Conservation (phyloP, 2,888 invertebrate species). For the Nebria salina region DNA sequence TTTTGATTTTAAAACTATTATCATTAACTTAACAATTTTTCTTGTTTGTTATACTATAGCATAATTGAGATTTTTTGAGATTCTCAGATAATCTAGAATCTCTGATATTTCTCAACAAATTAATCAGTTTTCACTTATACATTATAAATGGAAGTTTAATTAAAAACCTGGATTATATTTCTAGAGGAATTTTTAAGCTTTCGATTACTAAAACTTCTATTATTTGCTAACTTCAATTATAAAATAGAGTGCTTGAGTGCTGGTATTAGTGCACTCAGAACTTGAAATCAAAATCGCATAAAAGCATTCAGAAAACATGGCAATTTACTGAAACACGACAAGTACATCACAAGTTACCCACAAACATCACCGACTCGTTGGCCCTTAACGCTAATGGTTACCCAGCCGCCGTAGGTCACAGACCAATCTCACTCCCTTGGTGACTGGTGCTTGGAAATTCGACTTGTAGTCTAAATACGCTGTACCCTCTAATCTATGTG, state of each 20-base stretch:
- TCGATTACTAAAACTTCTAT: not conserved
- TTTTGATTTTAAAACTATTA: too few species aligned
- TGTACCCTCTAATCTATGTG: slow-evolving; percentile 27
- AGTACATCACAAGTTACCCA: slow-evolving; percentile 2
- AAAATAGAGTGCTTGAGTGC: not conserved
- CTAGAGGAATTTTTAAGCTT: not conserved
- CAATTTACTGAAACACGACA: slow-evolving; percentile 7
- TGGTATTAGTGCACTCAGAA: not conserved
- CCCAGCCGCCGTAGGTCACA: not conserved
- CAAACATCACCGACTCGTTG: not conserved
- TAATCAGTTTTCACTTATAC: too few species aligned
- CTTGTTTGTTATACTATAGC: too few species aligned
- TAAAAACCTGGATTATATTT: too few species aligned
- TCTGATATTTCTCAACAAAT: too few species aligned
- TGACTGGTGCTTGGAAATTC: not conserved
- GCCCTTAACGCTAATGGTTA: slow-evolving; percentile 5
- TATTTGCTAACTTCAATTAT: not conserved
- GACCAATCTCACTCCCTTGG: not conserved
- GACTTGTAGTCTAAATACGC: not conserved
- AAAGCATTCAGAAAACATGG: not conserved
- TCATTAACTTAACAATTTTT: too few species aligned
- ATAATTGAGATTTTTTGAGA: too few species aligned
- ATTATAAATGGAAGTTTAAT: too few species aligned
- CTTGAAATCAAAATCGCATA: slow-evolving; percentile 3
- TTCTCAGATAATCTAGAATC: too few species aligned